phyloP scores from a whole-genome alignment of 1,140 invertebrate genomes.

The Drosophila sproati region DNA sequence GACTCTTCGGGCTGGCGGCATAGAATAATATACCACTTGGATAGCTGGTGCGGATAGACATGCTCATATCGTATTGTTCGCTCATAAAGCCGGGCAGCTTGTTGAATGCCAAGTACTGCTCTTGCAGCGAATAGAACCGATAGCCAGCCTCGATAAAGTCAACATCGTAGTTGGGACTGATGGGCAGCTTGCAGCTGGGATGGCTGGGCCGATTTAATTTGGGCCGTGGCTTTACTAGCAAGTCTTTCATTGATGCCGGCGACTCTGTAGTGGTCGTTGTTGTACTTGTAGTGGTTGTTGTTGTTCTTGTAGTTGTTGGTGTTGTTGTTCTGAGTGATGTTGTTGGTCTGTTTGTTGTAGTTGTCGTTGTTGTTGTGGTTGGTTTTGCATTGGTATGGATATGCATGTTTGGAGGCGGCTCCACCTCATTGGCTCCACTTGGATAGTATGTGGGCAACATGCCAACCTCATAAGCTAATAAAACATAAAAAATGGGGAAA shows the following conservation, averaged over 20 bases:
- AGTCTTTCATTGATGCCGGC: constrained; percentile 21
- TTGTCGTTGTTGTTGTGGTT: constrained; percentile 32
- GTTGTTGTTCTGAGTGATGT: constrained; percentile 42
- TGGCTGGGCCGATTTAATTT: constrained; percentile 69
- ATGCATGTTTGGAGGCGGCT: constrained; percentile 21
- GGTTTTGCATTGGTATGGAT: constrained; percentile 24
- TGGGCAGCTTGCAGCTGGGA: constrained; percentile 85
- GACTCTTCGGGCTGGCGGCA: constrained; percentile 88
- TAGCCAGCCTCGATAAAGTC: constrained; percentile 74
- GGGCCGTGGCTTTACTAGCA: constrained; percentile 46
- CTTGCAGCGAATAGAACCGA: constrained; percentile 87
- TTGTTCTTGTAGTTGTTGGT: constrained; percentile 44
- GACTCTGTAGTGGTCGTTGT: constrained; percentile 24
- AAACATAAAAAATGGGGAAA: not conserved
- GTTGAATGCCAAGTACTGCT: constrained; percentile 91
- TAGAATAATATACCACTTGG: constrained; percentile 94
- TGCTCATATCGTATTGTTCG: constrained; percentile 90
- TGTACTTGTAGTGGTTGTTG: constrained; percentile 21
- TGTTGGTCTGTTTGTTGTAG: constrained; percentile 19
- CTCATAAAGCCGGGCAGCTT: constrained; percentile 87
- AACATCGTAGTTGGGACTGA: constrained; percentile 78
- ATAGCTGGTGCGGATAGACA: constrained; percentile 92
- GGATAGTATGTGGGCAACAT: constrained; percentile 67
- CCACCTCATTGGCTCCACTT: constrained; percentile 59
- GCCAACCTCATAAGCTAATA: constrained; percentile 65